Evolutionary conservation across 1,140 invertebrate species (phyloP).

Genomic region (Whitmania pigra): DNA sequence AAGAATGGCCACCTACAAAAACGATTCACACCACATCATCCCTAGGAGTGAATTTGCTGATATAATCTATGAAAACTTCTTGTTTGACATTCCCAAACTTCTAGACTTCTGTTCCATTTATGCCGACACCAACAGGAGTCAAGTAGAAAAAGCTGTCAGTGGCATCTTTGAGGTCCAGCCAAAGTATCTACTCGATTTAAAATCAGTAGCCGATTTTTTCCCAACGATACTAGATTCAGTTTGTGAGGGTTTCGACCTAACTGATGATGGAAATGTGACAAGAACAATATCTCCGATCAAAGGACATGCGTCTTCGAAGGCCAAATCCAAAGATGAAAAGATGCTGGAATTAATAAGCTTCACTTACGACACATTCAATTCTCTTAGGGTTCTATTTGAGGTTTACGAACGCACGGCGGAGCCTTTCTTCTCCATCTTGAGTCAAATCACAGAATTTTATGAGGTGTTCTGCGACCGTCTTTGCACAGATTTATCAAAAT

Average conservation of each 20-base stretch:
- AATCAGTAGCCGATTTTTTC: slow-evolving; percentile 44
- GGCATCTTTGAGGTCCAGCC: slow-evolving; percentile 58
- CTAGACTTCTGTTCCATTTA: slow-evolving; percentile 63
- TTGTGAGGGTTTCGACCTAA: slow-evolving; percentile 3
- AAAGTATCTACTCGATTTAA: slow-evolving; percentile 56
- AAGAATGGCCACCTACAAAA: slow-evolving; percentile 60
- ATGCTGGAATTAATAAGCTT: too few species aligned
- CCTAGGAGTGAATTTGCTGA: slow-evolving; percentile 51
- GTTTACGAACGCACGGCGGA: too few species aligned
- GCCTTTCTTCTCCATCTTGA: too few species aligned
- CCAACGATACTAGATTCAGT: slow-evolving; percentile 32
- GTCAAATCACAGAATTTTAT: too few species aligned
- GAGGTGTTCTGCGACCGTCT: too few species aligned
- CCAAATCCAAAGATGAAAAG: too few species aligned
- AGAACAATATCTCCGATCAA: too few species aligned
- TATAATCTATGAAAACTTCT: slow-evolving; percentile 63
- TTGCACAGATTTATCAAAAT: too few species aligned
- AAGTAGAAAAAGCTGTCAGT: slow-evolving; percentile 53
- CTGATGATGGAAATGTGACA: background rate
- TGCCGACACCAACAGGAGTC: slow-evolving; percentile 50
- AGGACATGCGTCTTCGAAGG: too few species aligned
- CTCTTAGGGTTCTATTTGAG: too few species aligned
- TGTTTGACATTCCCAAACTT: slow-evolving; percentile 67
- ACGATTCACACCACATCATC: slow-evolving; percentile 56
- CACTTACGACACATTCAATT: too few species aligned